Conservation (phyloP, 2,113 vertebrate species). For the Aleadryas rufinucha region DNA sequence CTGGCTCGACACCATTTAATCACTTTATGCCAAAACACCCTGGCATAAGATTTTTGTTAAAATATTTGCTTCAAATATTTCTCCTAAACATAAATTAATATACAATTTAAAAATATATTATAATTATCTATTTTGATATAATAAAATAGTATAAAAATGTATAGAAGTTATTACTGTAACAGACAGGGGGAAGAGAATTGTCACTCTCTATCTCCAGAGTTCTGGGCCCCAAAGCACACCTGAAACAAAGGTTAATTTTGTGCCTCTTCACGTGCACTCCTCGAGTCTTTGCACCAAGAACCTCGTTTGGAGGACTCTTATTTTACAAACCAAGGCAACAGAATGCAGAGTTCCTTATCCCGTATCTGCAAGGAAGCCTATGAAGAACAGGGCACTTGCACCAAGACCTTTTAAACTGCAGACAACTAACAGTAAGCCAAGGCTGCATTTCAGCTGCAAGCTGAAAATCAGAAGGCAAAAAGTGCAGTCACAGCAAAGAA, state of each 20-base stretch:
- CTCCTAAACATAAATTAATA: background rate
- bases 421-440: background rate
- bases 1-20: background rate
- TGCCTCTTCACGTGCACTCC: background rate
- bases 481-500: background rate
- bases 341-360: background rate
- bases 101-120: background rate
- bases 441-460: background rate
- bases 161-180: background rate
- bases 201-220: background rate
- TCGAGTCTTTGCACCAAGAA: background rate
- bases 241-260: background rate
- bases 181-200: background rate
- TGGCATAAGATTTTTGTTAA: background rate
- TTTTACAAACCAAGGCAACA: background rate
- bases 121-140: background rate
- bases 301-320: background rate
- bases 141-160: background rate
- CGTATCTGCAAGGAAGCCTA: background rate
- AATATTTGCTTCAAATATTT: background rate
- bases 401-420: background rate
- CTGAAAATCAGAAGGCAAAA: background rate
- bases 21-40: background rate
- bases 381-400: background rate
- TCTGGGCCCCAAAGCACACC: background rate